Percentiles rank a stretch among this genome's conserved stretches.
These are phyloP conservation scores for Micrasema minimum DNA, from an alignment of 1,140 invertebrate species.

Conservation along the genomic window DNA sequence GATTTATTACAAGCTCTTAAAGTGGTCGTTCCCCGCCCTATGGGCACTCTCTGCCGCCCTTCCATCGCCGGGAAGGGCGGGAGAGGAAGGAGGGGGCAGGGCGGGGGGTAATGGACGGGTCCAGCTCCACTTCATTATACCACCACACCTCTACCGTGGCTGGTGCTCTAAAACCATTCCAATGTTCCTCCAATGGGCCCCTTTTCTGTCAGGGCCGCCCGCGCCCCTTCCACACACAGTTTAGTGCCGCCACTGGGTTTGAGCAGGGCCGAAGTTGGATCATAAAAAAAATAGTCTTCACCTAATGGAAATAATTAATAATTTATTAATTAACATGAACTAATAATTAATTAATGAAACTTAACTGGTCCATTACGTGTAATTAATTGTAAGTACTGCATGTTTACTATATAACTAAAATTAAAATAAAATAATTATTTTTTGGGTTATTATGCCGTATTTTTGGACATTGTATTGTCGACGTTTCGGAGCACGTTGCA, in stretches of 20 bases:
- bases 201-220: constrained; percentile 3
- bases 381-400: too few species aligned
- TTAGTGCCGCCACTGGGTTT: constrained; percentile 9
- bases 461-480: too few species aligned
- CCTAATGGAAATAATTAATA: too few species aligned
- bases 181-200: constrained; percentile 51
- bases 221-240: constrained; percentile 8
- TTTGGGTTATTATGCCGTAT: too few species aligned
- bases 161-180: constrained; percentile 52
- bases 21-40: not conserved
- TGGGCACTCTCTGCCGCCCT: not conserved
- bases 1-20: too few species aligned
- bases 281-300: too few species aligned
- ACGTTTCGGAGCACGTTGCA: too few species aligned
- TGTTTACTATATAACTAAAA: too few species aligned
- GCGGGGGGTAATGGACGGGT: constrained; percentile 50
- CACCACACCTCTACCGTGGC: not conserved
- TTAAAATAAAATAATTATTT: too few species aligned
- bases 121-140: constrained; percentile 52
- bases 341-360: too few species aligned
- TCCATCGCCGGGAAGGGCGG: not conserved
- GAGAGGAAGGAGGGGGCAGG: not conserved
- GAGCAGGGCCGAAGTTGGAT: constrained; percentile 5
- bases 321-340: not conserved
- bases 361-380: too few species aligned